A percentile compares a stretch with the other conserved stretches of the same genome.
These are phyloP conservation scores for Polyommatus iphigenia DNA, from an alignment of 2,888 invertebrate species.

Conservation along the genomic window DNA sequence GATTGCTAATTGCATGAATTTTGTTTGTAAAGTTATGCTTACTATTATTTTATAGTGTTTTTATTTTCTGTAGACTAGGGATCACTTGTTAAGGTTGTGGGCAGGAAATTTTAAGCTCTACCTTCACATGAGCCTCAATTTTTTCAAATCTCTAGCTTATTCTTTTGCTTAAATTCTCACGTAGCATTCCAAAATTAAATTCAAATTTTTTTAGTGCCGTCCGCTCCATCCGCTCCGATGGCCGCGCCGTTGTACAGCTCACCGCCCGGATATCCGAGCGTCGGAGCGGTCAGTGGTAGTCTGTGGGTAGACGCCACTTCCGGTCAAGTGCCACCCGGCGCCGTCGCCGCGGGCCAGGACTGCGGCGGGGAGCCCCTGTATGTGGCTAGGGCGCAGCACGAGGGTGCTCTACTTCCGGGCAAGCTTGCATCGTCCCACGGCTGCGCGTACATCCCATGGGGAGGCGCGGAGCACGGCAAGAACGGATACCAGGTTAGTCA, in stretches of 20 bases:
- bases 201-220: conserved; percentile 42
- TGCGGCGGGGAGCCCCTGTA: conserved; percentile 80
- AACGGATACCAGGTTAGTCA: conserved; percentile 84
- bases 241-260: conserved; percentile 61
- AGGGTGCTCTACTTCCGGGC: conserved; percentile 90
- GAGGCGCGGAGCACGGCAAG: conserved; percentile 89
- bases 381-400: conserved; percentile 87
- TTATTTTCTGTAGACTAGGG: background rate
- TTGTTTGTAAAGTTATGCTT: background rate
- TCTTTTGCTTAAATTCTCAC: background rate
- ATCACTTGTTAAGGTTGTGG: too few relatives aligned
- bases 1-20: background rate
- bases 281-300: conserved; percentile 54
- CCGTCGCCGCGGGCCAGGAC: conserved; percentile 84
- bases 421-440: conserved; percentile 89
- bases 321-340: conserved; percentile 85
- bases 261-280: conserved; percentile 55
- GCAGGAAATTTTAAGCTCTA: too few relatives aligned
- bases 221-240: conserved; percentile 58
- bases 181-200: background rate
- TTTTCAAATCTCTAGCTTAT: background rate
- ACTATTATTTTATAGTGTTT: background rate
- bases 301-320: conserved; percentile 81
- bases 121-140: too few relatives aligned
- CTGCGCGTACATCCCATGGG: conserved; percentile 89